Evolutionary conservation across 2,888 invertebrate species (phyloP), one percentile per base, ranked within the genome.

Genomic region (Pachliopta kotzebuea): DNA sequence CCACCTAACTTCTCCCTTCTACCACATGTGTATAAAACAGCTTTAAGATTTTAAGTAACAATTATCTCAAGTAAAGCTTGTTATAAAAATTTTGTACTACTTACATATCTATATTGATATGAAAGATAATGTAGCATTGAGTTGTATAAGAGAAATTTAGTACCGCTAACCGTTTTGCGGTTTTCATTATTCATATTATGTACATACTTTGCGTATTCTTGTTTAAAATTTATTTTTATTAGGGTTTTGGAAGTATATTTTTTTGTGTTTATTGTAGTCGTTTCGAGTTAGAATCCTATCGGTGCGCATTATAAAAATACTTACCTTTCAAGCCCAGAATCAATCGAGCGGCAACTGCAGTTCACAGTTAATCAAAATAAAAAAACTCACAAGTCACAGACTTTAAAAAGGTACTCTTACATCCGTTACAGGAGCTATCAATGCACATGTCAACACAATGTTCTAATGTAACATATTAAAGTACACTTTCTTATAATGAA

Each of bases 291-390:
- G 60, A 61, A n/a, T 60, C 52, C 24, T 60, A 60, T 61, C 29
- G 54, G 61, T 26, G 31, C 49, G 53, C 56, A 50, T 64, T 56
- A 17, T 60, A 62, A 69, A 64, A 64, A 65, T 67, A 70, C 66
- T 72, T 67, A 72, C 72, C 72, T 71, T 68, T 68, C 24, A 67
- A 68, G 62, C 54, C 60, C 65, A 59, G 67, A 65, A 42, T 14
- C 56, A 62, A 66, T 62, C 54, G 37, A 58, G 54, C 59, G 60
- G 60, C 66, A 70, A 67, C 68, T 66, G 68, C 71, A 72, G 71
- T 71, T 68, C 73, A 74, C 73, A 74, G 71, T 71, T 69, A 69
- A 65, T 65, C 54, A 65, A 65, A 62, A 65, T 42, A 62, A 65
- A 65, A n/a, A 54, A 65, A 55, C 57, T 50, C 62, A 65, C 65